phyloP scores from a whole-genome alignment of 2,797 vertebrate species.

The Spea hammondii region DNA sequence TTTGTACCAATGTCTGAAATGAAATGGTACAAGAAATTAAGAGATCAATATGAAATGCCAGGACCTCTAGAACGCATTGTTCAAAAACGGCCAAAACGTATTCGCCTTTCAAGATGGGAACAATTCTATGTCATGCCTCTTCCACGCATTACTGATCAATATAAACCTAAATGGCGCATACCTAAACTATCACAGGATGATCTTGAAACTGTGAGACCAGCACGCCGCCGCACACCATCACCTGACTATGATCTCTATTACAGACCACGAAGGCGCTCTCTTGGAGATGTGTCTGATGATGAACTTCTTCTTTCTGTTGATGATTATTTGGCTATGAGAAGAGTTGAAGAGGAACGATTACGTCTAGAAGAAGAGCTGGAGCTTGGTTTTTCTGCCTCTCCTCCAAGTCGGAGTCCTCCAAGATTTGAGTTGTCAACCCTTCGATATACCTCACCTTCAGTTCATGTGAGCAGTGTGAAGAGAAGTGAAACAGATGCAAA shows the following conservation, averaged over 20 bases:
- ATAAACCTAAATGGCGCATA: constrained; percentile 90
- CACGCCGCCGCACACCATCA: constrained; percentile 82
- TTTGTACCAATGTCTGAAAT: constrained; percentile 96
- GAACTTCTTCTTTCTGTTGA: constrained; percentile 89
- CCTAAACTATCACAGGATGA: constrained; percentile 89
- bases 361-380: constrained; percentile 92
- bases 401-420: constrained; percentile 89
- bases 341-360: constrained; percentile 91
- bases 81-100: constrained; percentile 92
- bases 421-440: constrained; percentile 90
- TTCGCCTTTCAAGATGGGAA: constrained; percentile 96
- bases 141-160: constrained; percentile 94
- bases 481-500: constrained; percentile 75
- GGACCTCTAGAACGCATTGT: constrained; percentile 87
- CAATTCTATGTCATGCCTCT: constrained; percentile 96
- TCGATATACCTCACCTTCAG: constrained; percentile 76
- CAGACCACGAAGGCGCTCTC: constrained; percentile 85
- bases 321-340: constrained; percentile 95
- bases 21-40: constrained; percentile 97
- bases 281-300: constrained; percentile 93
- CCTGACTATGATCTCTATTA: constrained; percentile 84
- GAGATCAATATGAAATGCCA: constrained; percentile 97
- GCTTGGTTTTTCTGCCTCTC: constrained; percentile 91
- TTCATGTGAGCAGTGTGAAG: constrained; percentile 70
- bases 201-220: constrained; percentile 92